These are phyloP conservation scores for Imbricaverruca yamaguchii DNA, from an alignment of 2,888 invertebrate genomes.

Conservation along the genomic window DNA sequence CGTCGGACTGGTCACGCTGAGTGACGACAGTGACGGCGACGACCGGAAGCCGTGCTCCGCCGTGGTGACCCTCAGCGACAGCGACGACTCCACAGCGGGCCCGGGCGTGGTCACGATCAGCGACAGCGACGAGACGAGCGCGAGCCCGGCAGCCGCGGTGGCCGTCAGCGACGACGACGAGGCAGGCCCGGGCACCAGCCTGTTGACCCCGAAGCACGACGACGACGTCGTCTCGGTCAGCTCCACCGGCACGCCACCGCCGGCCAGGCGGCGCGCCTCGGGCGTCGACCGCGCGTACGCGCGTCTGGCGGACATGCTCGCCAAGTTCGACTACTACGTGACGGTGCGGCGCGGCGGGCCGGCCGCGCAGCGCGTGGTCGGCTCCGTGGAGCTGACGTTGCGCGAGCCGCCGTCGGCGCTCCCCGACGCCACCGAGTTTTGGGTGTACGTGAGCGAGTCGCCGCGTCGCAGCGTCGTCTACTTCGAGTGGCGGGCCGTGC, in stretches of 20 bases:
- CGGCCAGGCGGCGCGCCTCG: not conserved
- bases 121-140: too few relatives aligned
- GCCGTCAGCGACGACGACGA: not conserved
- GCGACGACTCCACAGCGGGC: not conserved
- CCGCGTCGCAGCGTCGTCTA: constrained; percentile 38
- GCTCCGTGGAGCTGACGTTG: constrained; percentile 60
- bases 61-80: not conserved
- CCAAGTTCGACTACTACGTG: not conserved
- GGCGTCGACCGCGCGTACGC: not conserved
- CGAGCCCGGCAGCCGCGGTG: not conserved
- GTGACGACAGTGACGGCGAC: not conserved
- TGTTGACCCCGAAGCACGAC: too few relatives aligned
- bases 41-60: not conserved
- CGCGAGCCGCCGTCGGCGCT: constrained; percentile 86
- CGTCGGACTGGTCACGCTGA: not conserved
- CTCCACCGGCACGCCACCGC: too few relatives aligned
- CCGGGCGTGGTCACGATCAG: not conserved
- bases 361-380: not conserved
- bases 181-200: too few relatives aligned
- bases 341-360: not conserved
- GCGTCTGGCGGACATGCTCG: not conserved
- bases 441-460: constrained; percentile 38
- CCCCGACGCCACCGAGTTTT: constrained; percentile 68
- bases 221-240: too few relatives aligned
- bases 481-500: constrained; percentile 36